These are phyloP conservation scores for Pungitius pungitius DNA, from an alignment of 2,113 vertebrate genomes.

Conservation along the genomic window DNA sequence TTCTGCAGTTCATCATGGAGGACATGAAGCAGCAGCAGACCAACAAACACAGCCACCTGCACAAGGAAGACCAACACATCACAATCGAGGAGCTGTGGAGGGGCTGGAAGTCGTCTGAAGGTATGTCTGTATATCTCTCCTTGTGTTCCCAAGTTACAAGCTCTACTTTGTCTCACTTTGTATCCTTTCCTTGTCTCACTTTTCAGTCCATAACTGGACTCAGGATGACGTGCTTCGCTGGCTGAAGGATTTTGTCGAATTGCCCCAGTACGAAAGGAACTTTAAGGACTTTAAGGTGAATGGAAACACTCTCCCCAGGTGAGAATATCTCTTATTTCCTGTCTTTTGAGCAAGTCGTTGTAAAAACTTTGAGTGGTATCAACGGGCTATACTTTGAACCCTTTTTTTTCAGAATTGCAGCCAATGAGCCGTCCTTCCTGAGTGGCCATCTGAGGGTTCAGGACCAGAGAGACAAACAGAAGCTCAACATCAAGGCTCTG, in stretches of 20 bases:
- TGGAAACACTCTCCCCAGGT: constrained; percentile 96
- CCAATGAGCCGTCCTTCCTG: constrained; percentile 93
- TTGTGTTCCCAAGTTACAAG: neutral
- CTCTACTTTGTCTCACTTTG: constrained; percentile 3
- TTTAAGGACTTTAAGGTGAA: constrained; percentile 93
- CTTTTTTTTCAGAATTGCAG: constrained; percentile 88
- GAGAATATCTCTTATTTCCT: constrained; percentile 42
- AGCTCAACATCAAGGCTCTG: constrained; percentile 95
- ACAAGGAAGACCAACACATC: constrained; percentile 96
- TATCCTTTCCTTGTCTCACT: neutral
- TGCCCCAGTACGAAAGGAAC: constrained; percentile 94
- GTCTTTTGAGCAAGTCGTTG: neutral
- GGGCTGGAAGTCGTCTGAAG: constrained; percentile 95
- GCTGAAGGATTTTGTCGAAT: constrained; percentile 90
- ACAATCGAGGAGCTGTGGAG: constrained; percentile 96
- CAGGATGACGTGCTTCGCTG: constrained; percentile 78
- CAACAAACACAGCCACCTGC: constrained; percentile 92
- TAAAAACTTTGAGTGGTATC: neutral
- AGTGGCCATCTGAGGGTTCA: constrained; percentile 90
- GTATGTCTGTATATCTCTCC: constrained; percentile 66
- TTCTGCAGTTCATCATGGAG: constrained; percentile 89
- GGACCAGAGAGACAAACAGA: constrained; percentile 96
- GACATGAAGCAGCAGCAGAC: constrained; percentile 95
- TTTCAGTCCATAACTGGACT: constrained; percentile 82
- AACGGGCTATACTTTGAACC: constrained; percentile 3